These are phyloP conservation scores for Phylloscopus collybita DNA, from an alignment of 2,797 vertebrate species.

Conservation along the genomic window DNA sequence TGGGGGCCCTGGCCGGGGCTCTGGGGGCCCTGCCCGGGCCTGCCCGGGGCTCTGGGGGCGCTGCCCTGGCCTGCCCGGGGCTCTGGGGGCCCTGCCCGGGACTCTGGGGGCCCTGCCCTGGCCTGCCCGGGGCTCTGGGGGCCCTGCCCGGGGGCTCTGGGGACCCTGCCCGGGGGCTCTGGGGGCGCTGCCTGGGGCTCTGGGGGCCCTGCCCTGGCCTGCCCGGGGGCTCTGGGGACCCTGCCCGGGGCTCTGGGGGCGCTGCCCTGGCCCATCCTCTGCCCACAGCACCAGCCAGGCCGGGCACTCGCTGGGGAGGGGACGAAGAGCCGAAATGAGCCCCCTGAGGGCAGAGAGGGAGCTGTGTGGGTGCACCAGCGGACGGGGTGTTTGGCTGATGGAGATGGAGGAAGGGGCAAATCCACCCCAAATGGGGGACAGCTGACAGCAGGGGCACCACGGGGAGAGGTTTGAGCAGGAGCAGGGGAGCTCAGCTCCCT, in stretches of 20 bases:
- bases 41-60: too few species aligned
- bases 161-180: too few species aligned
- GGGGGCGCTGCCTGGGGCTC: too few species aligned
- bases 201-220: too few species aligned
- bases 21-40: too few species aligned
- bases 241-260: too few species aligned
- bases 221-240: too few species aligned
- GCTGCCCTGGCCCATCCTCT: neutral
- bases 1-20: too few species aligned
- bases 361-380: rapidly evolving
- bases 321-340: neutral
- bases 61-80: too few species aligned
- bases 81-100: neutral
- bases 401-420: neutral
- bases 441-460: rapidly evolving
- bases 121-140: rapidly evolving
- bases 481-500: neutral
- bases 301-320: neutral
- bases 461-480: neutral
- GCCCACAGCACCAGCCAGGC: neutral
- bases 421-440: neutral
- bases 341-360: neutral
- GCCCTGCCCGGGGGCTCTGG: too few species aligned
- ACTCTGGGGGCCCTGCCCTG: rapidly evolving
- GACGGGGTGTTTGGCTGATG: rapidly evolving